Conservation (phyloP, 1,140 invertebrate species). For the Zaprionus inermis region DNA sequence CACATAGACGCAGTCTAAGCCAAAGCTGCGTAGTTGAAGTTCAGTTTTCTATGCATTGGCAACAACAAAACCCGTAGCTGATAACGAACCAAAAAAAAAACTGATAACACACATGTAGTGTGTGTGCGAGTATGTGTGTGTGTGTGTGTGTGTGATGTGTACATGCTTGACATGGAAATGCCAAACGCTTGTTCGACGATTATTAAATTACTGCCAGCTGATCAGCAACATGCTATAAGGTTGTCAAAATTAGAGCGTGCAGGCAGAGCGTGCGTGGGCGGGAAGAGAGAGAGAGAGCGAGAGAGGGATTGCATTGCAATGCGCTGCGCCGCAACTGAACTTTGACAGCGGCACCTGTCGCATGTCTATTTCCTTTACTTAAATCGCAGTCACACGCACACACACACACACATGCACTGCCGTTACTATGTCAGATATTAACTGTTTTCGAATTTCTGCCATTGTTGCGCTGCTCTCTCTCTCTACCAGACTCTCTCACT, state of each 20-base stretch:
- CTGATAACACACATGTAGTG: constrained; percentile 27
- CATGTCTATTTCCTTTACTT: neutral
- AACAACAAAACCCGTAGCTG: constrained; percentile 24
- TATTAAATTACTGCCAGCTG: constrained; percentile 38
- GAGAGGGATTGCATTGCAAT: neutral
- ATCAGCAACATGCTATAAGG: constrained; percentile 25
- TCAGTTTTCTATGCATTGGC: constrained; percentile 9
- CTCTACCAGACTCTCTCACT: neutral
- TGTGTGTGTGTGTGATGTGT: neutral
- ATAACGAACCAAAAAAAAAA: constrained; percentile 27
- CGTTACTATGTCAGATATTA: constrained; percentile 55
- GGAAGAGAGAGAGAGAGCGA: neutral
- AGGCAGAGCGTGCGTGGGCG: neutral
- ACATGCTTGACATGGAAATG: constrained; percentile 21
- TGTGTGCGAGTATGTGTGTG: neutral
- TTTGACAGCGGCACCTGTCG: constrained; percentile 36
- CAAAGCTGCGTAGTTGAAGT: constrained; percentile 13
- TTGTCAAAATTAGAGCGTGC: constrained; percentile 1
- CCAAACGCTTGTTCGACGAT: constrained; percentile 13
- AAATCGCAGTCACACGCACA: constrained; percentile 11
- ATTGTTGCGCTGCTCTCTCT: constrained; percentile 4
- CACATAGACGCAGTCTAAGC: neutral
- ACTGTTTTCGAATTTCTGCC: constrained; percentile 52
- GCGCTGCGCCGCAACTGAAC: constrained; percentile 7
- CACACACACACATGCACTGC: constrained; percentile 10